Conservation (phyloP, 1,140 invertebrate species). For the Hycleus phaleratus region DNA sequence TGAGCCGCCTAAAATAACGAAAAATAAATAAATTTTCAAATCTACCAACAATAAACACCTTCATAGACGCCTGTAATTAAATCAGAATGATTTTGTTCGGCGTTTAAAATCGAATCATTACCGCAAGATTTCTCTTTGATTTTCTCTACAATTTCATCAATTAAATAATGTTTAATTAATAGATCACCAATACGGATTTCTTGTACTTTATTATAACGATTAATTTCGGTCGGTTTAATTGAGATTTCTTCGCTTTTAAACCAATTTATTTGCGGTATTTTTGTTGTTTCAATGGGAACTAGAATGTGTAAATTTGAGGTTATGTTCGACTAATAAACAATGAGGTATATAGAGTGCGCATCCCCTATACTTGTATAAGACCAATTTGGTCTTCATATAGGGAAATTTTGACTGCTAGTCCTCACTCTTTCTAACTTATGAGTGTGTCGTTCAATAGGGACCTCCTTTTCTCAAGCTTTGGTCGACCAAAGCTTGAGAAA, state of each 20-base stretch:
- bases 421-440: too few species aligned
- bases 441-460: too few species aligned
- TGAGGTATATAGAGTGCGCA: too few species aligned
- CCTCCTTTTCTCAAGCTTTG: too few species aligned
- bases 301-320: conserved; percentile 3
- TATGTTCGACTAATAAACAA: not conserved
- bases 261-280: conserved; percentile 2
- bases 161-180: not conserved
- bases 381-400: too few species aligned
- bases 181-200: not conserved
- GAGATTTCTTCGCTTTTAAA: conserved; percentile 17
- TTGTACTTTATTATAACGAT: not conserved
- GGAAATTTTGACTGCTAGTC: too few species aligned
- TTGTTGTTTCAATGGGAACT: not conserved
- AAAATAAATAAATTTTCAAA: conserved; percentile 11
- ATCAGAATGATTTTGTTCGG: conserved; percentile 63
- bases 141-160: not conserved
- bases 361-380: too few species aligned
- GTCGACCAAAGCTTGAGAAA: too few species aligned
- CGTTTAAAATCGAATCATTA: conserved; percentile 45
- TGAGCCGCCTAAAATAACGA: conserved; percentile 58
- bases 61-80: conserved; percentile 63
- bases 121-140: not conserved
- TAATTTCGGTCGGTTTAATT: not conserved
- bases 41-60: conserved; percentile 43